phyloP scores from a whole-genome alignment of 2,888 invertebrate genomes.

The Apodemia hepburni region DNA sequence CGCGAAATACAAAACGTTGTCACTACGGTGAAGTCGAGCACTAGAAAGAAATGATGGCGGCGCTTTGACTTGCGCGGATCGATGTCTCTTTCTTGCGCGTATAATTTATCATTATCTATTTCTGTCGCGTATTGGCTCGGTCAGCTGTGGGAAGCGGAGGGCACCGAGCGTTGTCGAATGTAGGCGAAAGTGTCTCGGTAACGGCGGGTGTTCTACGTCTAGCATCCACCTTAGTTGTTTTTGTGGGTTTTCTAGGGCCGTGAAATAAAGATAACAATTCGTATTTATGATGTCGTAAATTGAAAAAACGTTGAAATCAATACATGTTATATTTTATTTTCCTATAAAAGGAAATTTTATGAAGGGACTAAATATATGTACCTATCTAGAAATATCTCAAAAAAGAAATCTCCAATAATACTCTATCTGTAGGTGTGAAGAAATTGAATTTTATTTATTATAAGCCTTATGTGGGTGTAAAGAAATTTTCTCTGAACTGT shows the following conservation, averaged over 20 bases:
- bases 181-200: slow-evolving; percentile 70
- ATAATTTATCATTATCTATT: slow-evolving; percentile 37
- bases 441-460: too few relatives aligned
- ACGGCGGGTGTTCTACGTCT: slow-evolving; percentile 35
- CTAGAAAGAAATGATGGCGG: slow-evolving; percentile 75
- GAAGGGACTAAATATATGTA: too few relatives aligned
- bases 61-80: slow-evolving; percentile 55
- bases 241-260: slow-evolving; percentile 7
- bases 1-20: slow-evolving; percentile 64
- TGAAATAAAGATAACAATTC: neutral
- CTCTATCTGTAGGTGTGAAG: too few relatives aligned
- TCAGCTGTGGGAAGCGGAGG: slow-evolving; percentile 75
- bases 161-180: slow-evolving; percentile 59
- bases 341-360: too few relatives aligned
- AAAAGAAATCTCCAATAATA: too few relatives aligned
- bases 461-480: too few relatives aligned
- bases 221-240: neutral
- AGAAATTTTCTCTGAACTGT: too few relatives aligned
- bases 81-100: slow-evolving; percentile 40
- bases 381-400: too few relatives aligned
- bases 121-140: slow-evolving; percentile 54
- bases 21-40: slow-evolving; percentile 67
- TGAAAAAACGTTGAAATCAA: neutral
- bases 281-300: neutral
- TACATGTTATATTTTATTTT: neutral